Percentiles rank a stretch among this genome's conserved stretches.
Evolutionary conservation across 2,797 vertebrate species (phyloP).

Genomic region (Agapornis canus): DNA sequence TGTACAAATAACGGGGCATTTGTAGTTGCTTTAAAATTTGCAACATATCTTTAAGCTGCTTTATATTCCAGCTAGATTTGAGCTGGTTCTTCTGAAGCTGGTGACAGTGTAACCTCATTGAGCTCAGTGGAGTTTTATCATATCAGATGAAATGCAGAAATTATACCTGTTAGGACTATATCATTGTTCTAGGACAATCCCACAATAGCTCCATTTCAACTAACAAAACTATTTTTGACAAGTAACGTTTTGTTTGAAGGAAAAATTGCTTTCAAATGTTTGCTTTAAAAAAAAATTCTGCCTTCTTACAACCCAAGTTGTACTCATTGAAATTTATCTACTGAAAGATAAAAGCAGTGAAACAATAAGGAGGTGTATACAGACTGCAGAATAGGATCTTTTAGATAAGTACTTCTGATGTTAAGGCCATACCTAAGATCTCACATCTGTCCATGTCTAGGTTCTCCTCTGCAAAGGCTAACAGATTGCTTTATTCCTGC

Average conservation of each 20-base stretch:
- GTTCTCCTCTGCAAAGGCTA: not conserved
- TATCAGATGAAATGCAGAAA: not conserved
- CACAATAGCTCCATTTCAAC: not conserved
- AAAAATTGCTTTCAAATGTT: not conserved
- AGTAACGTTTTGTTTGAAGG: not conserved
- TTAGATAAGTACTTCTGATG: not conserved
- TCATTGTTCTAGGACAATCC: not conserved
- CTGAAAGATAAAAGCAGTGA: not conserved
- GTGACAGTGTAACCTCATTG: not conserved
- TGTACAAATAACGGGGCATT: not conserved
- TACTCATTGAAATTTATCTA: not conserved
- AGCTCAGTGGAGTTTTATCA: not conserved
- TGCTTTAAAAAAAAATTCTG: not conserved
- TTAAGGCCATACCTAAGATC: not conserved
- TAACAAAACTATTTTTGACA: not conserved
- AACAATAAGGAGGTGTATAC: not conserved
- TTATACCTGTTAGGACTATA: not conserved
- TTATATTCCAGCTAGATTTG: not conserved
- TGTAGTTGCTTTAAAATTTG: not conserved
- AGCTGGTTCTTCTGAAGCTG: not conserved
- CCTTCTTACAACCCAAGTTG: not conserved
- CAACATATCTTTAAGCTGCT: not conserved
- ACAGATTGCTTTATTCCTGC: not conserved
- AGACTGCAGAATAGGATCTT: not conserved
- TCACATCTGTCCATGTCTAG: not conserved